Conservation (phyloP, 2,113 vertebrate genomes). For the Ochotona curzoniae region DNA sequence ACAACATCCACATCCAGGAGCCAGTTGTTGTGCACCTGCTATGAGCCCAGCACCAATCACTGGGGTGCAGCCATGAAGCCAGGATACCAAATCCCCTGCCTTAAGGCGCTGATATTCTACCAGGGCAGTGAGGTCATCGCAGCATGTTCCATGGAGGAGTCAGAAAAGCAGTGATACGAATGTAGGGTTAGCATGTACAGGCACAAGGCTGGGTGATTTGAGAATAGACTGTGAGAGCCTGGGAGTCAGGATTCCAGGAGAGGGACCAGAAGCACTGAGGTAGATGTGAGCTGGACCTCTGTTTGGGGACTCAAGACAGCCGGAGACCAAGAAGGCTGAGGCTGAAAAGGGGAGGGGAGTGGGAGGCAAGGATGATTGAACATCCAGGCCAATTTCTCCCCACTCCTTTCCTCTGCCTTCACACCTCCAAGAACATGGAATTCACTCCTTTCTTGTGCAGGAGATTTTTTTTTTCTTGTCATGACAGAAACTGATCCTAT, state of each 20-base stretch:
- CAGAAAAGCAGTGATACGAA: accelerated
- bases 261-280: background rate
- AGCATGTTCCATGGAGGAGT: background rate
- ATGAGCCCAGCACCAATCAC: background rate
- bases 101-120: accelerated
- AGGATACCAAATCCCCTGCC: background rate
- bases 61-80: background rate
- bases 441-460: background rate
- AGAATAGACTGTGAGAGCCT: background rate
- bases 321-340: background rate
- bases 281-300: no score
- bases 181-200: accelerated
- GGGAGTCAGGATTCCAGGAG: background rate
- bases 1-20: background rate
- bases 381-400: background rate
- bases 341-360: accelerated
- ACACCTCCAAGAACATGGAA: background rate
- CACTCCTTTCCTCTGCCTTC: background rate
- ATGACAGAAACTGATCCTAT: background rate
- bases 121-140: background rate
- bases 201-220: background rate
- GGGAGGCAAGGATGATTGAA: accelerated
- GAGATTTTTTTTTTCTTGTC: background rate
- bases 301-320: background rate
- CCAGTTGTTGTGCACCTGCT: background rate